phyloP scores from a whole-genome alignment of 2,888 invertebrate species.

The Syritta pipiens region DNA sequence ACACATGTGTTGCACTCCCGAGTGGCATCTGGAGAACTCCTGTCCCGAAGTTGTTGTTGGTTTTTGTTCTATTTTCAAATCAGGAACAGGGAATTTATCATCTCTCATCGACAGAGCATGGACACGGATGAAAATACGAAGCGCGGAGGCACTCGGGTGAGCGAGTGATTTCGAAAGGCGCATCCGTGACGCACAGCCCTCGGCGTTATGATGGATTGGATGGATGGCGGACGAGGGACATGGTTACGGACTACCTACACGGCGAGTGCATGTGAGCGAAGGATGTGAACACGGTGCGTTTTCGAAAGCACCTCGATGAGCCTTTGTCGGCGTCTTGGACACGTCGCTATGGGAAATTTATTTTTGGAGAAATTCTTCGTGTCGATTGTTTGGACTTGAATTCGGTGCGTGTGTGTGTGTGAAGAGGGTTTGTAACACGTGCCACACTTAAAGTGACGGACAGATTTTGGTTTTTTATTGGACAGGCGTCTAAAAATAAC shows the following conservation, averaged over 20 bases:
- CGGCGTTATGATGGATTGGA: constrained; percentile 44
- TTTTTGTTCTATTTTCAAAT: constrained; percentile 41
- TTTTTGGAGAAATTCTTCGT: constrained; percentile 29
- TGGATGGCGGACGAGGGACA: constrained; percentile 2
- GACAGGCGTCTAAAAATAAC: constrained; percentile 45
- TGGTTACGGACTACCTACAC: constrained; percentile 1
- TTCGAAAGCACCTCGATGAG: not conserved
- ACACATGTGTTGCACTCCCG: constrained; percentile 35
- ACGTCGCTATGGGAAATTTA: constrained; percentile 29
- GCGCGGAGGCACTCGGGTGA: constrained; percentile 16
- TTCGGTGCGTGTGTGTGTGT: constrained; percentile 24
- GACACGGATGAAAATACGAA: constrained; percentile 29
- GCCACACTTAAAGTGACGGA: constrained; percentile 62
- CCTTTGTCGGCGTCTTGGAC: too few species aligned
- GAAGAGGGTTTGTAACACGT: constrained; percentile 62
- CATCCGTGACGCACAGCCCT: constrained; percentile 34
- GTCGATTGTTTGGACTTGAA: constrained; percentile 38
- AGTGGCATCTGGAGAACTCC: constrained; percentile 54
- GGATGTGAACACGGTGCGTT: not conserved
- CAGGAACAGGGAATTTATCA: constrained; percentile 36
- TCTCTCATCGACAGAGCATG: constrained; percentile 10
- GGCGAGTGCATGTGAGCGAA: constrained; percentile 1
- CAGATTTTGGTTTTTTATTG: constrained; percentile 45
- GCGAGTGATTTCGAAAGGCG: constrained; percentile 25
- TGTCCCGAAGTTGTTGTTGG: constrained; percentile 17